Evolutionary conservation across 2,888 invertebrate species (phyloP).

Genomic region (Deroplatys truncata): DNA sequence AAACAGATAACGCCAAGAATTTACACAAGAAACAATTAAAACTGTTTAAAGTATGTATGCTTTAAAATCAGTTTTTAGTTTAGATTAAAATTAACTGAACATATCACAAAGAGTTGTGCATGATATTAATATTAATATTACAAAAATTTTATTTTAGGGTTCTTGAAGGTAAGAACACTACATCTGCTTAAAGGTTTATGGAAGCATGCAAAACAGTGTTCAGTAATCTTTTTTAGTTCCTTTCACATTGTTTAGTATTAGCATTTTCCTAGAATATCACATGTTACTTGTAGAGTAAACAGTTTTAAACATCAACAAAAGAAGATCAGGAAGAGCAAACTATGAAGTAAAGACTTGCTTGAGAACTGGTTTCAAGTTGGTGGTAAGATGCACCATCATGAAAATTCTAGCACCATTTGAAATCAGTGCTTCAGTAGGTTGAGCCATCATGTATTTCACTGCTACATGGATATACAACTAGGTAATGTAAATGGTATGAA

Average conservation of each 20-base stretch:
- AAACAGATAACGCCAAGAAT: too few relatives aligned
- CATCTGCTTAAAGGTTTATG: too few relatives aligned
- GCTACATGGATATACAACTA: too few relatives aligned
- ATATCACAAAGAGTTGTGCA: neutral
- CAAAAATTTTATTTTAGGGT: neutral
- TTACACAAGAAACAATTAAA: too few relatives aligned
- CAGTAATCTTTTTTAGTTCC: neutral
- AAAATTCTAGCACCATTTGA: conserved; percentile 68
- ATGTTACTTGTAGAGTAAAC: neutral
- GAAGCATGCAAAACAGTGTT: neutral
- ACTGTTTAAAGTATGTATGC: neutral
- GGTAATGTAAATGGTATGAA: too few relatives aligned
- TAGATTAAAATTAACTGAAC: neutral
- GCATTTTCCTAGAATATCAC: neutral
- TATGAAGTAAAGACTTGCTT: conserved; percentile 35
- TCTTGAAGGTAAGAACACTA: too few relatives aligned
- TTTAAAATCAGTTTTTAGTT: neutral
- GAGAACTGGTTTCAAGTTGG: conserved; percentile 66
- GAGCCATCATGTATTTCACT: neutral
- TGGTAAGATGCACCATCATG: conserved; percentile 51
- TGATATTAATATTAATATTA: neutral
- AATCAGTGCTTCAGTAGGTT: conserved; percentile 48
- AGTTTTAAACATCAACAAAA: too few relatives aligned
- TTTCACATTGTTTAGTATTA: neutral
- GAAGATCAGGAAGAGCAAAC: neutral